Evolutionary conservation across 1,140 invertebrate species (phyloP).

Genomic region (Euschistus heros): DNA sequence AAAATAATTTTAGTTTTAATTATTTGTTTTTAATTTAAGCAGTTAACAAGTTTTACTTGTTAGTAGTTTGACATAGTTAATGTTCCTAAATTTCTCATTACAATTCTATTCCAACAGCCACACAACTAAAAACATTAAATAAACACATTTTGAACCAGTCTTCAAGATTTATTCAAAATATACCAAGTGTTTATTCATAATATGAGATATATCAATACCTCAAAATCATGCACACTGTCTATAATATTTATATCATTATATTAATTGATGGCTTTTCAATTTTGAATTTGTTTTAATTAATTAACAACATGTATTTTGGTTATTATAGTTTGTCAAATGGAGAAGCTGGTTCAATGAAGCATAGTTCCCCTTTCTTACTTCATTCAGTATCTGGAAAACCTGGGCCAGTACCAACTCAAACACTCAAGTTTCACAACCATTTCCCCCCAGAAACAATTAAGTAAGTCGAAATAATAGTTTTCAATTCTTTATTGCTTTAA

Average conservation of each 20-base stretch:
- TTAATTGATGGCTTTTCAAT: background rate
- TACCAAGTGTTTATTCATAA: too few relatives aligned
- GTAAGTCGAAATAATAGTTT: slow-evolving; percentile 38
- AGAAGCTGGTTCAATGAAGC: slow-evolving; percentile 48
- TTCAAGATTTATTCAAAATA: slow-evolving; percentile 16
- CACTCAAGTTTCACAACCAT: slow-evolving; percentile 82
- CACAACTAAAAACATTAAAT: too few relatives aligned
- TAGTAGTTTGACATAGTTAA: too few relatives aligned
- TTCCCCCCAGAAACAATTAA: slow-evolving; percentile 74
- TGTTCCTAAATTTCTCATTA: too few relatives aligned
- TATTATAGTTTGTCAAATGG: slow-evolving; percentile 42
- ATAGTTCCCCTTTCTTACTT: slow-evolving; percentile 63
- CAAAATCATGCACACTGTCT: too few relatives aligned
- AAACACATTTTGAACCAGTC: background rate
- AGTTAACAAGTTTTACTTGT: too few relatives aligned
- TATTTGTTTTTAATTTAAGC: too few relatives aligned
- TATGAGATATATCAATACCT: too few relatives aligned
- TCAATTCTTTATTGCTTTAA: too few relatives aligned
- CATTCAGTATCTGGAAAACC: slow-evolving; percentile 58
- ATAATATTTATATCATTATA: too few relatives aligned
- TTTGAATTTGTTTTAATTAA: background rate
- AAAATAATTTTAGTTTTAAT: too few relatives aligned
- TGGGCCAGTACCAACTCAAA: slow-evolving; percentile 48
- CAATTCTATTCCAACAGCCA: too few relatives aligned
- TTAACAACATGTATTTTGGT: slow-evolving; percentile 11